Conservation (phyloP, 2,888 invertebrate genomes). For the Panorpa germanica region DNA sequence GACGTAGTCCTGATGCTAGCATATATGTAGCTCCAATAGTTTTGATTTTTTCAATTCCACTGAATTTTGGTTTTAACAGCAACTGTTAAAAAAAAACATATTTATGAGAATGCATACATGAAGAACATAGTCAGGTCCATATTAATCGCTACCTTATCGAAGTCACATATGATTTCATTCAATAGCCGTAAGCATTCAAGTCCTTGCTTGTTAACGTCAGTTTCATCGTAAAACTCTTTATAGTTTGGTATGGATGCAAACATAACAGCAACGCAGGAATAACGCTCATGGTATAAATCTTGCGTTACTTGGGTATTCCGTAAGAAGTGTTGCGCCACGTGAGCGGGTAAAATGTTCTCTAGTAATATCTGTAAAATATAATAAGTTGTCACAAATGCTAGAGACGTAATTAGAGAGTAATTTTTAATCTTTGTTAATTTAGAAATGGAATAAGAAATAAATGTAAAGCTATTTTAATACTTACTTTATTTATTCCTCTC, state of each 20-base stretch:
- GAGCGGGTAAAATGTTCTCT: conserved; percentile 91
- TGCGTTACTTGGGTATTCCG: conserved; percentile 34
- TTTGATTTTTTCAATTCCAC: conserved; percentile 94
- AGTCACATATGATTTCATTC: conserved; percentile 96
- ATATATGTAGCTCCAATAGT: conserved; percentile 97
- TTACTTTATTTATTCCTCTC: conserved; percentile 84
- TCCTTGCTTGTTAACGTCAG: conserved; percentile 92
- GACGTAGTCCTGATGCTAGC: conserved; percentile 85
- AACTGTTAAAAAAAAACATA: conserved; percentile 30
- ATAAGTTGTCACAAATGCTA: no score
- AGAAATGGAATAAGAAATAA: conserved; percentile 2
- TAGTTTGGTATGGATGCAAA: conserved; percentile 97
- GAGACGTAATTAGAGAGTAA: no score
- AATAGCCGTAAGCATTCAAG: conserved; percentile 82
- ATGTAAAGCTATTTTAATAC: conserved; percentile 1
- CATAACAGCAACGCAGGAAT: conserved; percentile 90
- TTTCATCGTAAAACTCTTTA: conserved; percentile 92
- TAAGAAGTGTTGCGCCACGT: conserved; percentile 88
- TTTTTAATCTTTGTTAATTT: background rate
- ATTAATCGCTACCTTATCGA: conserved; percentile 66
- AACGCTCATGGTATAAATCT: conserved; percentile 87
- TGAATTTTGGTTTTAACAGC: conserved; percentile 82
- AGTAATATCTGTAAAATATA: conserved; percentile 48
- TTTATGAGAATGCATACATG: conserved; percentile 9
- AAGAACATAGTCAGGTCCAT: conserved; percentile 6